Evolutionary conservation across 2,113 vertebrate genomes (phyloP).

Genomic region (Dipodomys spectabilis): DNA sequence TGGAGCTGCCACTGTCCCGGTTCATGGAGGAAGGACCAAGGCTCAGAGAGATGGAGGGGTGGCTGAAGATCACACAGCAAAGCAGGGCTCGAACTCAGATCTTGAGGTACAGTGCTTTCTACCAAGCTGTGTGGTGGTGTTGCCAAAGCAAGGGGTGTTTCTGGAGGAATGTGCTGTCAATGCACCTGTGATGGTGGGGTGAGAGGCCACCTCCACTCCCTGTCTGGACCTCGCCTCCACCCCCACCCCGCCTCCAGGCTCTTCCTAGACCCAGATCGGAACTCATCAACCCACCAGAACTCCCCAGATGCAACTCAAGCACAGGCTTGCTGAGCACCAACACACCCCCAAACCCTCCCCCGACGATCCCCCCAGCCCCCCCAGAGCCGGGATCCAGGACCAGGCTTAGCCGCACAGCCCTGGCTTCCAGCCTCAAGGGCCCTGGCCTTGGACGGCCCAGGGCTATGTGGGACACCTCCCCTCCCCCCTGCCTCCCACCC

Average conservation of each 20-base stretch:
- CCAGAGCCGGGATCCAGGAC: not conserved
- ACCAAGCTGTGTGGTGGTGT: no score
- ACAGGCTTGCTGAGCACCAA: accelerated
- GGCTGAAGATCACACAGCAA: not conserved
- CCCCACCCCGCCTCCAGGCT: not conserved
- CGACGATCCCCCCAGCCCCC: not conserved
- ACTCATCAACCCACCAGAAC: no score
- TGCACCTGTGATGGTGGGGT: no score
- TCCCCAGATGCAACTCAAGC: not conserved
- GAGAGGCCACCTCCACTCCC: not conserved
- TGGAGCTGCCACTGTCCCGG: no score
- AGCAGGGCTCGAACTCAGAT: not conserved
- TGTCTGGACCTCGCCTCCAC: not conserved
- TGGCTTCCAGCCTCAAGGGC: not conserved
- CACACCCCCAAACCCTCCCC: no score
- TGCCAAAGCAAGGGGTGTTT: not conserved
- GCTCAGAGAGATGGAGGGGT: not conserved
- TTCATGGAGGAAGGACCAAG: accelerated
- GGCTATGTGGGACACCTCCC: no score
- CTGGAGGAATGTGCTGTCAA: not conserved
- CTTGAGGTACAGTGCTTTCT: not conserved
- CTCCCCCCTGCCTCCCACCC: no score
- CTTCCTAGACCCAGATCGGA: not conserved
- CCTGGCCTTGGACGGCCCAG: no score
- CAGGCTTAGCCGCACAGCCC: accelerated